Conservation (phyloP, 2,113 vertebrate species). For the Datnioides undecimradiatus region DNA sequence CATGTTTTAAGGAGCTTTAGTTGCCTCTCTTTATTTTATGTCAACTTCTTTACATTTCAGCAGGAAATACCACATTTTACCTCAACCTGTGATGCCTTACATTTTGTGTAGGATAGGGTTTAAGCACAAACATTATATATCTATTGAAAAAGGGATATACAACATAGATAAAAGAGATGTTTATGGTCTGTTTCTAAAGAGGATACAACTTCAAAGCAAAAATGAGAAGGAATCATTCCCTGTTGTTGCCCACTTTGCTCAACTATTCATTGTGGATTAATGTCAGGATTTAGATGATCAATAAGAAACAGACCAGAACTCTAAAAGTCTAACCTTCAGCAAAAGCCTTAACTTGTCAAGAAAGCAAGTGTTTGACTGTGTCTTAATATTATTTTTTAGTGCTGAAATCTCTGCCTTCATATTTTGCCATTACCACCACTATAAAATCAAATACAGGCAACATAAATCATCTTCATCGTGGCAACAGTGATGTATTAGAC, state of each 20-base stretch:
- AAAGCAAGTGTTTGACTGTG: not conserved
- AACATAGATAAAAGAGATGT: not conserved
- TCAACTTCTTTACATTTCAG: not conserved
- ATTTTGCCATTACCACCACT: slow-evolving; percentile 1
- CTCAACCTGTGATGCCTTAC: not conserved
- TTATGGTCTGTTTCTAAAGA: not conserved
- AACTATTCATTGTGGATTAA: not conserved
- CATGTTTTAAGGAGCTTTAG: not conserved
- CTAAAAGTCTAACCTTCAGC: no score
- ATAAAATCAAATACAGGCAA: not conserved
- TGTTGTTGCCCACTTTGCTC: not conserved
- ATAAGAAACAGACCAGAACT: not conserved
- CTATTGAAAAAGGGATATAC: not conserved
- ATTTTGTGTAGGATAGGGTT: not conserved
- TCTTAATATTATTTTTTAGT: slow-evolving; percentile 16
- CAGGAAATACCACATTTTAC: not conserved
- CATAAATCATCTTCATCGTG: slow-evolving; percentile 14
- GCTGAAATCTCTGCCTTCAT: no score
- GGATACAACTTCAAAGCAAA: no score
- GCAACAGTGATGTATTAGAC: not conserved
- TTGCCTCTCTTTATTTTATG: not conserved
- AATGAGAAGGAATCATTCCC: not conserved
- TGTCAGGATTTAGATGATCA: not conserved
- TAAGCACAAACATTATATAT: not conserved
- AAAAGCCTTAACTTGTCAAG: not conserved